Conservation (phyloP, 2,113 vertebrate genomes). For the Nycticebus coucang region DNA sequence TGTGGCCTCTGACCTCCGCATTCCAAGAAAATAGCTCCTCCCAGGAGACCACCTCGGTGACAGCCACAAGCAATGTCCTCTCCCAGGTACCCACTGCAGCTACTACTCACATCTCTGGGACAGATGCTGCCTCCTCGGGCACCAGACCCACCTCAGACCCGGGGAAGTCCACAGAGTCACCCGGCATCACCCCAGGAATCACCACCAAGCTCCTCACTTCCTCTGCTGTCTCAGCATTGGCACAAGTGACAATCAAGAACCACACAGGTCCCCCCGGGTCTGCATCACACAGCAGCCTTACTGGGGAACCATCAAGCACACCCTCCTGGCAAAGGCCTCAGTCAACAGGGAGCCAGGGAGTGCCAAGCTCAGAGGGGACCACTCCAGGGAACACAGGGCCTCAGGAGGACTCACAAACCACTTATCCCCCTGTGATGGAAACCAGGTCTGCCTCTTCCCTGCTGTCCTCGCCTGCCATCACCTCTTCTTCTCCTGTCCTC, state of each 20-base stretch:
- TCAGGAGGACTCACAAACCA: background rate
- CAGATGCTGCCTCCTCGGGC: background rate
- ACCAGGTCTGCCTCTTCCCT: background rate
- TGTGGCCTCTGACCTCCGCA: rapidly evolving
- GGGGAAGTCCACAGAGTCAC: background rate
- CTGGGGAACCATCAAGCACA: background rate
- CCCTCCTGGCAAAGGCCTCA: background rate
- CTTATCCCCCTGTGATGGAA: too few relatives aligned
- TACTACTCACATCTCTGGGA: background rate
- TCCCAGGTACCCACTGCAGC: too few relatives aligned
- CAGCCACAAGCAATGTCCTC: too few relatives aligned
- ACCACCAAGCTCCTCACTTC: background rate
- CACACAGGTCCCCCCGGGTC: too few relatives aligned
- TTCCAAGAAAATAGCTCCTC: too few relatives aligned
- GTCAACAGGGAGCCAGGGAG: background rate
- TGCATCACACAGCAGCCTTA: too few relatives aligned
- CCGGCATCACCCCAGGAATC: background rate
- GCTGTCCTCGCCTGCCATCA: background rate
- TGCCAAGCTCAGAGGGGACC: background rate
- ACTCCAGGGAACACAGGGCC: background rate
- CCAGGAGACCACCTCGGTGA: too few relatives aligned
- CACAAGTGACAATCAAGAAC: too few relatives aligned
- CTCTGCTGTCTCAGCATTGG: background rate
- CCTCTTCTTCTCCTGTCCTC: background rate
- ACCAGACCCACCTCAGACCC: too few relatives aligned